phyloP scores from a whole-genome alignment of 2,888 invertebrate species.

The Frankliniella intonsa region DNA sequence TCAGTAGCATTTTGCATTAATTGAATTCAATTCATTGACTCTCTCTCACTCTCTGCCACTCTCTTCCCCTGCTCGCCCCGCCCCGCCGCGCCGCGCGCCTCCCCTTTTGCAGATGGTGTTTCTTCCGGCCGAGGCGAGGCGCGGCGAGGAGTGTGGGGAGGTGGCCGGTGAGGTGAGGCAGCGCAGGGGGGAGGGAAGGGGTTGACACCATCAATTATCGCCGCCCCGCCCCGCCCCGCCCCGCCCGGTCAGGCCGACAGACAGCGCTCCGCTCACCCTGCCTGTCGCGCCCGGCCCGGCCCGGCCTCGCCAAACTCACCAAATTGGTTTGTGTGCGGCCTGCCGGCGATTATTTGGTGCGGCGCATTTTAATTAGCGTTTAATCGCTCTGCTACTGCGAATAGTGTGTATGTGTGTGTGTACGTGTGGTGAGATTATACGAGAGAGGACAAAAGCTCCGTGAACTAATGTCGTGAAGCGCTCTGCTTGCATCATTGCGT shows the following conservation, averaged over 20 bases:
- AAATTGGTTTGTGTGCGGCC: conserved; percentile 27
- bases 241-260: not conserved
- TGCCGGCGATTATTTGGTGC: not conserved
- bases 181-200: not conserved
- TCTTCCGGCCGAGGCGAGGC: too few species aligned
- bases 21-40: not conserved
- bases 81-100: too few species aligned
- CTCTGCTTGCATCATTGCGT: too few species aligned
- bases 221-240: not conserved
- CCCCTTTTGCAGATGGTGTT: too few species aligned
- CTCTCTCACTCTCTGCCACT: not conserved
- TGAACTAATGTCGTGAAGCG: too few species aligned
- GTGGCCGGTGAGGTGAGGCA: not conserved
- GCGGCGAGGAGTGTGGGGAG: too few species aligned
- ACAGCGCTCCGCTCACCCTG: conserved; percentile 27
- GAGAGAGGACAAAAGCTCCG: too few species aligned
- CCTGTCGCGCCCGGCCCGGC: not conserved
- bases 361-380: conserved; percentile 28
- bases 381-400: conserved; percentile 19
- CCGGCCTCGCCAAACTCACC: conserved; percentile 28
- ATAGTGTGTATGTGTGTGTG: too few species aligned
- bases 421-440: too few species aligned
- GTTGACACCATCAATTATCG: conserved; percentile 11
- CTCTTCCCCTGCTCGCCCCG: not conserved
- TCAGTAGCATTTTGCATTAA: not conserved